Conservation (phyloP, 2,797 vertebrate genomes). For the Rhinogobio ventralis region DNA sequence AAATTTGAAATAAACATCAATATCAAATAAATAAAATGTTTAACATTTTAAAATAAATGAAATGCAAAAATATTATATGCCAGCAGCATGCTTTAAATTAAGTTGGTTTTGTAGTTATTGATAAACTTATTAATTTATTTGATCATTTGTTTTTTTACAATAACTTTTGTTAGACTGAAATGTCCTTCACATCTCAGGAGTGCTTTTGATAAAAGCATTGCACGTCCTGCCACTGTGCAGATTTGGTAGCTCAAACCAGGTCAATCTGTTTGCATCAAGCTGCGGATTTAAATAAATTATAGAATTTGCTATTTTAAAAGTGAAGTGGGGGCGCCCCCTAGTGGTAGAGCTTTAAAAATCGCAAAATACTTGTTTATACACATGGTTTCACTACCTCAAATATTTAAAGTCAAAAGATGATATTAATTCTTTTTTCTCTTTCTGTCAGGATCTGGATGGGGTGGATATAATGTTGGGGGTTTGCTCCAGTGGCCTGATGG, state of each 20-base stretch:
- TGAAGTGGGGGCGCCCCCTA: conserved; percentile 50
- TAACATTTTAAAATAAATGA: neutral
- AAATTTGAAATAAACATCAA: neutral
- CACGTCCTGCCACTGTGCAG: conserved; percentile 50
- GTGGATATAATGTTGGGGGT: conserved; percentile 91
- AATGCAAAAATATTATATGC: neutral
- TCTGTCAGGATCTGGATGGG: conserved; percentile 84
- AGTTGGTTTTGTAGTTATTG: neutral
- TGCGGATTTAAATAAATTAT: conserved; percentile 64
- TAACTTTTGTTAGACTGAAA: neutral
- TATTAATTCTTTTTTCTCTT: neutral
- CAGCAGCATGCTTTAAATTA: neutral
- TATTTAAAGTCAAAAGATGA: neutral
- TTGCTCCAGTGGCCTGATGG: conserved; percentile 89
- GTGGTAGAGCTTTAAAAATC: conserved; percentile 54
- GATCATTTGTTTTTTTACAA: neutral
- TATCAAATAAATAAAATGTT: neutral
- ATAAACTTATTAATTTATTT: neutral
- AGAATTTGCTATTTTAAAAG: conserved; percentile 13
- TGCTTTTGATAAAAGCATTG: conserved; percentile 39
- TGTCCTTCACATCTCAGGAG: neutral
- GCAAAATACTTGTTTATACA: conserved; percentile 4
- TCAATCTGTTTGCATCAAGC: conserved; percentile 70
- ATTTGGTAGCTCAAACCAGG: conserved; percentile 70
- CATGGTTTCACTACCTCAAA: neutral